Evolutionary conservation across 1,140 invertebrate genomes (phyloP).

Genomic region (Riptortus pedestris): DNA sequence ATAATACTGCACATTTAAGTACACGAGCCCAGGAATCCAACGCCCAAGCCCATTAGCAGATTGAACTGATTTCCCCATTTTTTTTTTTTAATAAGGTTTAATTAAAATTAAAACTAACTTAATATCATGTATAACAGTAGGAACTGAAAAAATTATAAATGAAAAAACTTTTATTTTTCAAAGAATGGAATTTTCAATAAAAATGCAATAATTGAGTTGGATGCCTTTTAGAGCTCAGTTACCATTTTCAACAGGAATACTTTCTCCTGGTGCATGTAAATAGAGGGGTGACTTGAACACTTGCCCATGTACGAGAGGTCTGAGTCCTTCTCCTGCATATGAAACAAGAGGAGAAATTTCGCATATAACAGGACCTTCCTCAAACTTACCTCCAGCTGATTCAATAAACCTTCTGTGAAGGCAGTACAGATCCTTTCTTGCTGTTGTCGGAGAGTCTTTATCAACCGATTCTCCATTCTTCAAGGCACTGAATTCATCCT

Average conservation of each 20-base stretch:
- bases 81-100: background rate
- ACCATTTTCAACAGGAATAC: background rate
- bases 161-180: background rate
- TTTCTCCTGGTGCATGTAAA: slow-evolving; percentile 35
- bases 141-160: slow-evolving; percentile 7
- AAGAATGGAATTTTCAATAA: background rate
- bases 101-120: background rate
- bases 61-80: too few relatives aligned
- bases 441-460: slow-evolving; percentile 85
- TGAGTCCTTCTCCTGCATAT: slow-evolving; percentile 78
- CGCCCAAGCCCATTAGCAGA: background rate
- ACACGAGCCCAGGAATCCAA: background rate
- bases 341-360: slow-evolving; percentile 89
- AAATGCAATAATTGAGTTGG: background rate
- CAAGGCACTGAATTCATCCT: slow-evolving; percentile 92
- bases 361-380: slow-evolving; percentile 53
- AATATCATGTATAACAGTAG: slow-evolving; percentile 2
- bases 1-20: background rate
- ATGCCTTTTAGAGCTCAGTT: background rate
- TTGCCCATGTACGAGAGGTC: slow-evolving; percentile 51
- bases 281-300: slow-evolving; percentile 56
- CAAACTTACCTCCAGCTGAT: slow-evolving; percentile 63
- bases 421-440: slow-evolving; percentile 61
- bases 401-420: slow-evolving; percentile 76
- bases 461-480: slow-evolving; percentile 83